phyloP scores from a whole-genome alignment of 2,797 vertebrate genomes.

The Corythornis leucogaster region DNA sequence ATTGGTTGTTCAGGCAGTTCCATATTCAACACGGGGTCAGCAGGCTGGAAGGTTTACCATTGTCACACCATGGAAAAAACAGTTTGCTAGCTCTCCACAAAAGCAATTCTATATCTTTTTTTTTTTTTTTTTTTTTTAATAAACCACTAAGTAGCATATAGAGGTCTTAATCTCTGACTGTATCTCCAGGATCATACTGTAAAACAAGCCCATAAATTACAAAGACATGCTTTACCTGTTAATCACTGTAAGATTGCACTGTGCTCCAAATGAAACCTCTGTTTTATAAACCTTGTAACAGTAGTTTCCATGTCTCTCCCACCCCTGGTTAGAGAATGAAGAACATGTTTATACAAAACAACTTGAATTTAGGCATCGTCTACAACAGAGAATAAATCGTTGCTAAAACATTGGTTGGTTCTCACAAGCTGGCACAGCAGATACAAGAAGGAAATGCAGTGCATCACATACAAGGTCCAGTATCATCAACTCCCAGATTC shows the following conservation, averaged over 20 bases:
- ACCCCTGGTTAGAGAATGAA: conserved; percentile 79
- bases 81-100: neutral
- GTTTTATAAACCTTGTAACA: conserved; percentile 86
- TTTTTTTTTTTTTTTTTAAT: neutral
- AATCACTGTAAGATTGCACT: conserved; percentile 88
- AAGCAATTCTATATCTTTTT: neutral
- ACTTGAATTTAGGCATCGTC: neutral
- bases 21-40: neutral
- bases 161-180: neutral
- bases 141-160: neutral
- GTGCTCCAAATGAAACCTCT: conserved; percentile 84
- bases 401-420: neutral
- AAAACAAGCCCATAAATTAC: neutral
- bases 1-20: neutral
- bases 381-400: neutral
- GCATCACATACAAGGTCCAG: neutral
- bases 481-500: conserved; percentile 11
- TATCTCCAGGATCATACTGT: neutral
- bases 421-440: neutral
- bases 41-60: neutral
- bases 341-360: neutral
- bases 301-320: conserved; percentile 88
- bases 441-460: neutral
- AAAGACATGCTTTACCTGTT: conserved; percentile 81
- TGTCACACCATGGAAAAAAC: neutral